A percentile compares a stretch with the other conserved stretches of the same genome.
Evolutionary conservation across 2,797 vertebrate species (phyloP).

Genomic region (Pseudotriccus pelzelni): DNA sequence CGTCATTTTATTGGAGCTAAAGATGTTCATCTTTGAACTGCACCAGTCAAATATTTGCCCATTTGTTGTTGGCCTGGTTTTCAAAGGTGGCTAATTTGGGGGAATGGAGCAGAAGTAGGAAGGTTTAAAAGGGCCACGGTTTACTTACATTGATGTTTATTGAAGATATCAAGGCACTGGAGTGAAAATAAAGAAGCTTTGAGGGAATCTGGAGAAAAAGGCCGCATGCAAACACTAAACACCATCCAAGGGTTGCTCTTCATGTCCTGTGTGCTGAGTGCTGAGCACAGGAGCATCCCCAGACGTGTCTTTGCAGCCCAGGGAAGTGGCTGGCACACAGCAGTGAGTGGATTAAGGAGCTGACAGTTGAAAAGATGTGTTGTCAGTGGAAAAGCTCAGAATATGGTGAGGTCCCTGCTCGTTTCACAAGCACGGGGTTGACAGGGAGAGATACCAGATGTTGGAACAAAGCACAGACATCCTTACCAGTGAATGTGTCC

Average conservation of each 20-base stretch:
- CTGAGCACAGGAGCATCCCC: neutral
- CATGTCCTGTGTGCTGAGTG: neutral
- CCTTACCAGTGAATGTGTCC: neutral
- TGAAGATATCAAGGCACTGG: neutral
- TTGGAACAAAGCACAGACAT: neutral
- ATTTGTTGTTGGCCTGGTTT: conserved; percentile 6
- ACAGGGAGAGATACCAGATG: neutral
- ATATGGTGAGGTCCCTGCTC: neutral
- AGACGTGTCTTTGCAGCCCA: neutral
- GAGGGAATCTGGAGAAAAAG: neutral
- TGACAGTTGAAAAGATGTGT: neutral
- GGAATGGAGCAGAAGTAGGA: neutral
- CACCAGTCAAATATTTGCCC: neutral
- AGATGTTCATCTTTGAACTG: conserved; percentile 9
- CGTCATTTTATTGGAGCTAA: neutral
- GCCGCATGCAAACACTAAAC: neutral
- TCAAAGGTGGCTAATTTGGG: neutral
- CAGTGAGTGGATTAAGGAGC: neutral
- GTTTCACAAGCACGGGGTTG: neutral
- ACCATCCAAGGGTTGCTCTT: neutral
- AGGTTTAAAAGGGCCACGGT: neutral
- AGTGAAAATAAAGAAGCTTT: neutral
- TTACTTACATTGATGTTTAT: neutral
- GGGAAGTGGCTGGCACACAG: neutral
- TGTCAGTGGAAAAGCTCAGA: neutral